Evolutionary conservation across 2,888 invertebrate genomes (phyloP).

Genomic region (Marronus borbonicus): DNA sequence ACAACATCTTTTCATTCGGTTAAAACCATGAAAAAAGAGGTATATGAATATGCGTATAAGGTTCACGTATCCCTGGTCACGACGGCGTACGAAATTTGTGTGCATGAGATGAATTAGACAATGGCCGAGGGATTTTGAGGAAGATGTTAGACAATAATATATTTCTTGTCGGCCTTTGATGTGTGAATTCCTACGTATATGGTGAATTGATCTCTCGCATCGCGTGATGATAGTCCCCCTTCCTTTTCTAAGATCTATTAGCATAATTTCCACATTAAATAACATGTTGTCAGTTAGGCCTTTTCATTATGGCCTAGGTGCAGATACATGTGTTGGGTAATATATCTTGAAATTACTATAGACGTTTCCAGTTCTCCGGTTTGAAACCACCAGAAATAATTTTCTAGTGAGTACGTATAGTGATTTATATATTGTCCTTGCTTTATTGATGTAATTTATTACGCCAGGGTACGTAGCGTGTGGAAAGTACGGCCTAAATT

Average conservation of each 20-base stretch:
- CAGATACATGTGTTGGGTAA: slow-evolving; percentile 60
- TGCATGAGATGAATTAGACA: slow-evolving; percentile 45
- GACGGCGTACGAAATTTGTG: slow-evolving; percentile 43
- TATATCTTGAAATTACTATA: slow-evolving; percentile 57
- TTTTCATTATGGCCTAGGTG: slow-evolving; percentile 57
- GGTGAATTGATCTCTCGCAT: slow-evolving; percentile 41
- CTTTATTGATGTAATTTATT: slow-evolving; percentile 46
- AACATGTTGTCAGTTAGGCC: slow-evolving; percentile 61
- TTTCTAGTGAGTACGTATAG: slow-evolving; percentile 55
- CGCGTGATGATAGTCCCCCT: slow-evolving; percentile 32
- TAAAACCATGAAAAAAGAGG: slow-evolving; percentile 30
- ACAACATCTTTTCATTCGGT: slow-evolving; percentile 29
- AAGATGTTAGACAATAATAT: slow-evolving; percentile 44
- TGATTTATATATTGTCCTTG: slow-evolving; percentile 54
- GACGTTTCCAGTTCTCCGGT: slow-evolving; percentile 49
- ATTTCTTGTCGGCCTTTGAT: slow-evolving; percentile 40
- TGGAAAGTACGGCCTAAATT: too few relatives aligned
- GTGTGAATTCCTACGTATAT: slow-evolving; percentile 30
- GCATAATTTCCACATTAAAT: slow-evolving; percentile 64
- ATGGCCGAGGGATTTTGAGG: slow-evolving; percentile 40
- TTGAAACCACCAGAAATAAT: slow-evolving; percentile 54
- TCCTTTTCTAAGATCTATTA: slow-evolving; percentile 55
- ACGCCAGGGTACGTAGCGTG: neutral
- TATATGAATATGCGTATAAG: neutral
- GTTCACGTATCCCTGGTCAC: slow-evolving; percentile 38